These are phyloP conservation scores for Hyphantria cunea DNA, from an alignment of 1,140 invertebrate species.

Conservation along the genomic window DNA sequence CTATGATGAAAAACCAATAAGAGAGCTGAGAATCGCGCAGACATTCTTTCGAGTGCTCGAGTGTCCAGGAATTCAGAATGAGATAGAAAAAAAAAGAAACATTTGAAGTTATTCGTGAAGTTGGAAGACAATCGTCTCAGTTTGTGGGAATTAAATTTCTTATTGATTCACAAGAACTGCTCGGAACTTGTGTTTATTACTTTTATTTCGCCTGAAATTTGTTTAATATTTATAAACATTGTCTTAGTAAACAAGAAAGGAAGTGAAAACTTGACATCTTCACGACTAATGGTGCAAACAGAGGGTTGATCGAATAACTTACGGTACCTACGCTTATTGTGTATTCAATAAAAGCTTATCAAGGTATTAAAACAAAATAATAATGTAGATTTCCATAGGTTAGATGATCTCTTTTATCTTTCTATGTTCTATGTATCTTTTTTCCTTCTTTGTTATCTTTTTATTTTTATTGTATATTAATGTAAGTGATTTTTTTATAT, in stretches of 20 bases:
- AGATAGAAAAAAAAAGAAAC: constrained; percentile 20
- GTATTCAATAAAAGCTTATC: no score
- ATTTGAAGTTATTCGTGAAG: constrained; percentile 22
- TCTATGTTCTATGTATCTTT: no score
- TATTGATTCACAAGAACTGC: constrained; percentile 18
- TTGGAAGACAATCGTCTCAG: constrained; percentile 8
- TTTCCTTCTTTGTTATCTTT: no score
- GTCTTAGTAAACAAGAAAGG: neutral
- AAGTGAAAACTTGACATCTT: no score
- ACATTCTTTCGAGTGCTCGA: constrained; percentile 20
- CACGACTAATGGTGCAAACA: no score
- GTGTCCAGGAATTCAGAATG: constrained; percentile 19
- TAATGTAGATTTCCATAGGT: no score
- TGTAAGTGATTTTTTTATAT: no score
- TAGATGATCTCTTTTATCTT: no score
- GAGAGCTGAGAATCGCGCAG: neutral
- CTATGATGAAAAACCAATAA: constrained; percentile 12
- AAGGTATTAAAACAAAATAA: no score
- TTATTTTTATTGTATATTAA: no score
- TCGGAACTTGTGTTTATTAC: neutral
- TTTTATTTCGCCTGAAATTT: neutral
- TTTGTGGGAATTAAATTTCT: constrained; percentile 33
- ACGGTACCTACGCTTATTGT: no score
- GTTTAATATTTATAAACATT: neutral
- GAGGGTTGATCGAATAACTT: no score